These are phyloP conservation scores for Myrmophylax atrothorax DNA, from an alignment of 2,113 vertebrate genomes.

Conservation along the genomic window DNA sequence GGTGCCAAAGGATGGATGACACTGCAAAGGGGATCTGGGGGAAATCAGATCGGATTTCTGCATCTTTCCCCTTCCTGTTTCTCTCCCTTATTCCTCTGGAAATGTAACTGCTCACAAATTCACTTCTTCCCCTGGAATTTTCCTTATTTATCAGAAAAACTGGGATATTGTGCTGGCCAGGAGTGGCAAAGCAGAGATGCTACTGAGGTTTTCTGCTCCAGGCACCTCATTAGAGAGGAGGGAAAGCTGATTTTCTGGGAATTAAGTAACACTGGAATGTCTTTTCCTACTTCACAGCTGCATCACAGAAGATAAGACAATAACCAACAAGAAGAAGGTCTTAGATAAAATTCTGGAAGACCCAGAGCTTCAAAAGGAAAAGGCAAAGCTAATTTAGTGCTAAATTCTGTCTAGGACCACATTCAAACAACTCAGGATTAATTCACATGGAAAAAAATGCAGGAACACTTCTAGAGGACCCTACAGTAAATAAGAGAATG, in stretches of 20 bases:
- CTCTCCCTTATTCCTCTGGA: not conserved
- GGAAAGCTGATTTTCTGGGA: not conserved
- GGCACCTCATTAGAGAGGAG: not conserved
- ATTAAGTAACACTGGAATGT: not conserved
- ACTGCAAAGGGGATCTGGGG: not conserved
- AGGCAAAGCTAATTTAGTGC: not conserved
- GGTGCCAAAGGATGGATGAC: not conserved
- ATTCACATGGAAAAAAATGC: not conserved
- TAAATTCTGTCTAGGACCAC: not conserved
- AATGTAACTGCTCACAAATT: not conserved
- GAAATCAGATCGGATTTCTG: not conserved
- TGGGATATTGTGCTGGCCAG: not conserved
- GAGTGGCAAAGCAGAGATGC: not conserved
- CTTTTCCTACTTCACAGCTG: not conserved
- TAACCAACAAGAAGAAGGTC: not conserved
- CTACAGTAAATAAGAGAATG: not conserved
- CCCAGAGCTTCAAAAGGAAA: not conserved
- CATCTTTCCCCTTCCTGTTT: not conserved
- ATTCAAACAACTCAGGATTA: not conserved
- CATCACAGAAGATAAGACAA: not conserved
- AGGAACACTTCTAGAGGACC: not conserved
- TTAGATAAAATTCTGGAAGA: not conserved
- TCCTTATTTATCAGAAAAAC: not conserved
- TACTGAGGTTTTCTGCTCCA: not conserved
- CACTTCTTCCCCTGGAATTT: not conserved